A percentile compares a stretch with the other conserved stretches of the same genome.
phyloP scores from a whole-genome alignment of 2,888 invertebrate species.

The Erebia ligea region DNA sequence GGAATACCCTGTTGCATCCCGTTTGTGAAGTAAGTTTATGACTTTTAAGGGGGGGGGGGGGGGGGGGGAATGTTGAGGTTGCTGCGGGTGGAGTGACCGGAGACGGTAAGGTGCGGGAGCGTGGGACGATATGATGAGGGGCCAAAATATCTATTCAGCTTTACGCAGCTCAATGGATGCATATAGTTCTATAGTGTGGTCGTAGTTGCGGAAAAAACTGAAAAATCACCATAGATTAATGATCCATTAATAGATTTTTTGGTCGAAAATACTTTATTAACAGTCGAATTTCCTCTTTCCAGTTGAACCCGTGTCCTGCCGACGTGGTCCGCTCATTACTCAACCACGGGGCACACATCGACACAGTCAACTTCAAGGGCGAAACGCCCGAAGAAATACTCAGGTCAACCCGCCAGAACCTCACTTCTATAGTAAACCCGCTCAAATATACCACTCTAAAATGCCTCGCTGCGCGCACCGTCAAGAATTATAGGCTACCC shows the following conservation, averaged over 20 bases:
- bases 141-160: too few species aligned
- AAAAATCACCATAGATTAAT: too few species aligned
- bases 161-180: too few species aligned
- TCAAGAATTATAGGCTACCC: conserved; percentile 87
- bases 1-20: conserved; percentile 88
- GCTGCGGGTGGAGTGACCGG: too few species aligned
- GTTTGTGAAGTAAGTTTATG: conserved; percentile 85
- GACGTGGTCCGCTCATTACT: conserved; percentile 89
- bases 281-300: conserved; percentile 29
- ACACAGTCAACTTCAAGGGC: conserved; percentile 90
- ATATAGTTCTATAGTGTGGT: too few species aligned
- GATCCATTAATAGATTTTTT: too few species aligned
- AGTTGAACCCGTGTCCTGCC: conserved; percentile 86
- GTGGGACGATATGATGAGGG: too few species aligned
- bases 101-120: too few species aligned
- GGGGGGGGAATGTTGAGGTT: too few species aligned
- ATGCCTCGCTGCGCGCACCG: conserved; percentile 93
- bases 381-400: conserved; percentile 89
- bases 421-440: conserved; percentile 88
- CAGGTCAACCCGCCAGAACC: conserved; percentile 80
- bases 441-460: conserved; percentile 91
- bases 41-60: neutral
- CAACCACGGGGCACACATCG: conserved; percentile 92
- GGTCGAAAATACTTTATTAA: neutral
- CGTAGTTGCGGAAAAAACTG: too few species aligned